Base-by-base conservation (phyloP, 1,140 invertebrate species). In the Brachionus manjavacas region DNA sequence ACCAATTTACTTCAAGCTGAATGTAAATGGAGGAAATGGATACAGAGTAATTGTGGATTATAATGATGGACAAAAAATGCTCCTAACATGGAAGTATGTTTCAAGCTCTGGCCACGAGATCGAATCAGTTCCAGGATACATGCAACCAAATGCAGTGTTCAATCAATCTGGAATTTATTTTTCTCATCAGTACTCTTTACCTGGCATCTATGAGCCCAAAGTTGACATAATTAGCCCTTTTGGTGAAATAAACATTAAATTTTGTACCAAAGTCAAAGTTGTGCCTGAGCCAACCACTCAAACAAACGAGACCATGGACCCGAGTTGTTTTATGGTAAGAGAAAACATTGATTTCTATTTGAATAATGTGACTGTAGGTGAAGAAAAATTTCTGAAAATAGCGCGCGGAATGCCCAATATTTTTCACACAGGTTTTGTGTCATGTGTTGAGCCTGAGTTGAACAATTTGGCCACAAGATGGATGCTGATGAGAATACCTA, bases 11-110 rank as follows among this genome's bases (percentile, higher is more conserved):
- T 35, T 64, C 20, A 64, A 41, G n/a, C 12, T 68, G n/a, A 81
- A 68, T 64, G 12, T 81, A 46, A 68, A 41, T 60, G 52, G 64
- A 4, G 79, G 79, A 9, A 81, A 81, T 81, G 79, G 79, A 14
- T 81, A 64, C n/a, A 64, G 7, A 43, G 39, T 60, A 43, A 81
- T 25, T 20, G 16, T 81, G 20, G 79, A 81, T 39, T 81, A 31
- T 41, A 31, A 46, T 46, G 52, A 81, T 46, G 31, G n/a, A 9
- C 39, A 68, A 28, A 64, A 60, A 64, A 68, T 81, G 52, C 25
- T 35, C 11, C 23, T 81, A 6, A 25, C 79, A 12, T 81, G 79
- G 79, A 20, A 20, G 11, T 76, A 76, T 49, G 11, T 76, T 11
- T 49, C 20, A 9, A 76, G 41, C n/a, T 49, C 20, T 25, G 72